Evolutionary conservation across 1,140 invertebrate species (phyloP), one percentile per base, ranked within the genome.

Genomic region (Agrypnia vestita): DNA sequence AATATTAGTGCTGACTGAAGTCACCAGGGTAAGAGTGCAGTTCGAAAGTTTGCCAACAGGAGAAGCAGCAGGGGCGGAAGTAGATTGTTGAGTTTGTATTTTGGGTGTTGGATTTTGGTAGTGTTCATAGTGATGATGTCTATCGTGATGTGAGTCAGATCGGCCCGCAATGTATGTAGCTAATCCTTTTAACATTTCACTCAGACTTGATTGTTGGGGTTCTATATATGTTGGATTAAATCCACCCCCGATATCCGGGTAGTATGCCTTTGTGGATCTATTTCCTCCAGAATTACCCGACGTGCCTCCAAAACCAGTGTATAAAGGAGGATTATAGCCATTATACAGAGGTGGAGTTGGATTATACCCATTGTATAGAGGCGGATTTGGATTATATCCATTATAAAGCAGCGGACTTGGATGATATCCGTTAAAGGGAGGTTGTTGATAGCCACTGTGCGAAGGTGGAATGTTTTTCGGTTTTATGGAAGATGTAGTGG

Each of bases 101-200:
- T 47, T 55, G 46, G n/a, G 73, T 12, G 43, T 61, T 17, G 73
- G 56, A 8, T 53, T 47, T 21, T 17, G 64, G 19, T 56, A 17
- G 19, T 59, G 15, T 12, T 74, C 17, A 44, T 47, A 46, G 9
- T 71, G 10, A 13, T 69, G 15, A 15, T 19, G 19, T 11, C 15
- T 49, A 4, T 19, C 56, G 17, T n/a, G 56, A 53, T 56, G 72
- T 10, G 53, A 12, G 0, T 62, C 17, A 21, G 73, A 55, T 49
- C 81, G 77, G 0, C 69, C 75, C 51, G 78, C 17, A 44, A 80
- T 82, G 13, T 19, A 82, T 12, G 78, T 53, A 1, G 81, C 74
- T 46, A 82, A 69, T 35, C 81, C 81, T 13, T 51, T 75, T 47
- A 82, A 55, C 8, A 82, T 51, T 19, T 69, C 59, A 46, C 55